phyloP scores from a whole-genome alignment of 2,113 vertebrate genomes.

The Nicator chloris region DNA sequence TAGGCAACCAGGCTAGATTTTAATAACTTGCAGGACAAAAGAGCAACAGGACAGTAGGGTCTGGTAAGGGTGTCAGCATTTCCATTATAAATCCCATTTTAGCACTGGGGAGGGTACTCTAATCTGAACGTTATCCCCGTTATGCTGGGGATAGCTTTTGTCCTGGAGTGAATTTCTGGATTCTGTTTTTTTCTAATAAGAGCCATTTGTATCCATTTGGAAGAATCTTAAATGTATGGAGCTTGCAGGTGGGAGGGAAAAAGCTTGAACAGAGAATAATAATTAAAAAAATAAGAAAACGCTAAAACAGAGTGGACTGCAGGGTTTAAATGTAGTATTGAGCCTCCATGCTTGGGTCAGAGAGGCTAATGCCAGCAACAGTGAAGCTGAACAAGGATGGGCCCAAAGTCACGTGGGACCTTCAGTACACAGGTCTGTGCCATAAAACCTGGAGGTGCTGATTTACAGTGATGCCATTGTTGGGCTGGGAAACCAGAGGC shows the following conservation, averaged over 20 bases:
- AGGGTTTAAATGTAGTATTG: background rate
- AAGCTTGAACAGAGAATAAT: background rate
- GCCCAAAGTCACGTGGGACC: background rate
- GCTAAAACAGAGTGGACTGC: background rate
- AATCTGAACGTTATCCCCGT: slow-evolving; percentile 26
- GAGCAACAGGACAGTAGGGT: background rate
- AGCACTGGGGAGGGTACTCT: background rate
- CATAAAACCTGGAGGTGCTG: background rate
- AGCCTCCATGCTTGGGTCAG: background rate
- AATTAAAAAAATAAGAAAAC: background rate
- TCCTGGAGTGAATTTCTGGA: background rate
- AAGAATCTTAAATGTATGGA: background rate
- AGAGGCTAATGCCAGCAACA: background rate
- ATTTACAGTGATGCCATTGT: background rate
- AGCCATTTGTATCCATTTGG: slow-evolving; percentile 23
- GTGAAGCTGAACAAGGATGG: background rate
- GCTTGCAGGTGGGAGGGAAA: background rate
- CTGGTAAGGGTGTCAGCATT: slow-evolving; percentile 25
- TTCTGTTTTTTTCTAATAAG: slow-evolving; percentile 12
- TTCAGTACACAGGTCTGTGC: background rate
- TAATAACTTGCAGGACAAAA: slow-evolving; percentile 44
- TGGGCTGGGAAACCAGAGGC: background rate
- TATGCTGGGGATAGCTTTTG: slow-evolving; percentile 7
- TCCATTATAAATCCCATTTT: slow-evolving; percentile 35
- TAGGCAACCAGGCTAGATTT: slow-evolving; percentile 38